Evolutionary conservation across 2,888 invertebrate genomes (phyloP).

Genomic region (Eretmocerus hayati): DNA sequence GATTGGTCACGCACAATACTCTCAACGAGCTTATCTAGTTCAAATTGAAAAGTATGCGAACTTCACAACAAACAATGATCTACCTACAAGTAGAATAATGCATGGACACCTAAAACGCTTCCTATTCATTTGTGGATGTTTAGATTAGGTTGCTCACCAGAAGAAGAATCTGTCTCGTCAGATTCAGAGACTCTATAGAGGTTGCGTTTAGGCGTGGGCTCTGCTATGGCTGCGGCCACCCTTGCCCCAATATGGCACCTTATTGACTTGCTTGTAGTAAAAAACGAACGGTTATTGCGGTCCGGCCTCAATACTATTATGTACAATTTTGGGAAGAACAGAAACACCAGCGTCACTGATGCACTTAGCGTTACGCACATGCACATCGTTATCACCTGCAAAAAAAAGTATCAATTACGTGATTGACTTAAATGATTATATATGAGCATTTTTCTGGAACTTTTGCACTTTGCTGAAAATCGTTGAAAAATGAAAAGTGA

Average conservation of each 20-base stretch:
- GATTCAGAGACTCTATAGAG: conserved; percentile 28
- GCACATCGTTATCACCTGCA: conserved; percentile 47
- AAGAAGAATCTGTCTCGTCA: conserved; percentile 19
- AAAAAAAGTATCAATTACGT: too few species aligned
- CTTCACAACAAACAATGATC: too few species aligned
- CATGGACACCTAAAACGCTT: too few species aligned
- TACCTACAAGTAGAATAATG: too few species aligned
- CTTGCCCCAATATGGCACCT: conserved; percentile 55
- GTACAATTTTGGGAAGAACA: conserved; percentile 71
- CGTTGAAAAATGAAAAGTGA: too few species aligned
- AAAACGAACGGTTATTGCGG: conserved; percentile 61
- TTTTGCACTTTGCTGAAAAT: too few species aligned
- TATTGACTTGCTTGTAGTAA: conserved; percentile 57
- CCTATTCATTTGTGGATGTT: too few species aligned
- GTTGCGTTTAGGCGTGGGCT: conserved; percentile 30
- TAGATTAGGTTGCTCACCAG: conserved; percentile 6
- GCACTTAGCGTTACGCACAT: conserved; percentile 69
- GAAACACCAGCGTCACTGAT: conserved; percentile 62
- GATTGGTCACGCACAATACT: too few species aligned
- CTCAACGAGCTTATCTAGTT: too few species aligned
- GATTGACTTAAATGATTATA: too few species aligned
- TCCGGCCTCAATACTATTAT: conserved; percentile 69
- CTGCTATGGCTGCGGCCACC: conserved; percentile 45
- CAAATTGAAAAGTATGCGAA: too few species aligned
- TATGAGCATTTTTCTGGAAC: too few species aligned